A percentile compares a stretch with the other conserved stretches of the same genome.
Evolutionary conservation across 2,797 vertebrate species (phyloP).

Genomic region (Pyrocephalus nanus): DNA sequence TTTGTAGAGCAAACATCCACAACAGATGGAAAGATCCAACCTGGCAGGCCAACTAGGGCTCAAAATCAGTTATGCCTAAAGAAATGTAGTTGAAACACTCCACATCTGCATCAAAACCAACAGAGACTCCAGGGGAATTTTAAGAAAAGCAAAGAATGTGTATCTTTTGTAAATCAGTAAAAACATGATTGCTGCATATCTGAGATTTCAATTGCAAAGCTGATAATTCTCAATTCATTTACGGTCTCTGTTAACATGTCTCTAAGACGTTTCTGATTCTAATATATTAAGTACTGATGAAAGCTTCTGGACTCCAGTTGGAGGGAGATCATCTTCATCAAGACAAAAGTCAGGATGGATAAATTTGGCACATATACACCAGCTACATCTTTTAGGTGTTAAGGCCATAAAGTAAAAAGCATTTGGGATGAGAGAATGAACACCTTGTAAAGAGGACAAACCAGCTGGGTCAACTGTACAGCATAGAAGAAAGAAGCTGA

Average conservation of each 20-base stretch:
- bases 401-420: background rate
- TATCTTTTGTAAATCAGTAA: background rate
- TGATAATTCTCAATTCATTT: background rate
- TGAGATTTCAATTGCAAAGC: background rate
- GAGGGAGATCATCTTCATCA: background rate
- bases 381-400: background rate
- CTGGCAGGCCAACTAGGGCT: slow-evolving; percentile 10
- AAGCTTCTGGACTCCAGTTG: background rate
- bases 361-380: background rate
- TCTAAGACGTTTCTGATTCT: background rate
- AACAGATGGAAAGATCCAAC: slow-evolving; percentile 40
- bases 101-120: background rate
- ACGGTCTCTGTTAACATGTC: background rate
- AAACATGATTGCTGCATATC: background rate
- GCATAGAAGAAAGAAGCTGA: background rate
- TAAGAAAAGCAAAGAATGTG: background rate
- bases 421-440: background rate
- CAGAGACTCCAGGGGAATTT: background rate
- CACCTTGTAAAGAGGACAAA: background rate
- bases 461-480: background rate
- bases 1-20: slow-evolving; percentile 34
- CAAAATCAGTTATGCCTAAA: background rate
- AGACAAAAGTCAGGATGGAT: background rate
- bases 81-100: slow-evolving; percentile 19
- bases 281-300: background rate